These are phyloP conservation scores for Mus spicilegus DNA, from an alignment of 2,113 vertebrate species.

Conservation along the genomic window DNA sequence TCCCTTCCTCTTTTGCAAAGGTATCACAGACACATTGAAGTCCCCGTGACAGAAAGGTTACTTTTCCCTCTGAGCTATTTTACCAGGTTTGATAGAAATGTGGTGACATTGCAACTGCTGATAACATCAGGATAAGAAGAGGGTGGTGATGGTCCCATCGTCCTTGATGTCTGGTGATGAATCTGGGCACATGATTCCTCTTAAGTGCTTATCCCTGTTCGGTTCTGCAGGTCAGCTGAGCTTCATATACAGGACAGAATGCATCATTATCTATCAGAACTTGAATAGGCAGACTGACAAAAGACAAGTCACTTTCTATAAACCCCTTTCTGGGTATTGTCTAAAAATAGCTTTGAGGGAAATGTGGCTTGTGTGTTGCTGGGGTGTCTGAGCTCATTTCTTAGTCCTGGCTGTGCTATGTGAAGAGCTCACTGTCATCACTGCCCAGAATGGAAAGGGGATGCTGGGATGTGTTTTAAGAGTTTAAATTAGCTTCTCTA, in stretches of 20 bases:
- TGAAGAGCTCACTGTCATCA: not conserved
- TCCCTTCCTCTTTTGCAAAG: not conserved
- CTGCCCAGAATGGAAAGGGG: not conserved
- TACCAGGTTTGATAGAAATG: not conserved
- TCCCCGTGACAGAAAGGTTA: not conserved
- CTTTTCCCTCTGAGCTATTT: not conserved
- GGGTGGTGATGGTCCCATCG: not conserved
- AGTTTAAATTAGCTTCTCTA: constrained; percentile 55
- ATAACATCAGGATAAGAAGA: not conserved
- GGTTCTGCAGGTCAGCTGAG: not conserved
- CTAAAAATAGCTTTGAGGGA: constrained; percentile 1
- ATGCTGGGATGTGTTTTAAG: constrained; percentile 47
- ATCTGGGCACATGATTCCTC: not conserved
- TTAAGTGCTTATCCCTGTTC: not conserved
- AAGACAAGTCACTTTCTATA: not conserved
- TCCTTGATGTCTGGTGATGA: fast-evolving
- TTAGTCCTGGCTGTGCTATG: not conserved
- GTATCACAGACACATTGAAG: constrained; percentile 25
- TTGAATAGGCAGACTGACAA: not conserved
- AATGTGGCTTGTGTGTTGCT: not conserved
- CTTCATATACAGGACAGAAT: not conserved
- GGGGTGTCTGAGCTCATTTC: not conserved
- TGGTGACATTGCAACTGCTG: constrained; percentile 8
- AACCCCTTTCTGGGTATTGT: constrained; percentile 1
- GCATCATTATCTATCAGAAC: not conserved